Evolutionary conservation across 2,888 invertebrate species (phyloP).

Genomic region (Allacma fusca): DNA sequence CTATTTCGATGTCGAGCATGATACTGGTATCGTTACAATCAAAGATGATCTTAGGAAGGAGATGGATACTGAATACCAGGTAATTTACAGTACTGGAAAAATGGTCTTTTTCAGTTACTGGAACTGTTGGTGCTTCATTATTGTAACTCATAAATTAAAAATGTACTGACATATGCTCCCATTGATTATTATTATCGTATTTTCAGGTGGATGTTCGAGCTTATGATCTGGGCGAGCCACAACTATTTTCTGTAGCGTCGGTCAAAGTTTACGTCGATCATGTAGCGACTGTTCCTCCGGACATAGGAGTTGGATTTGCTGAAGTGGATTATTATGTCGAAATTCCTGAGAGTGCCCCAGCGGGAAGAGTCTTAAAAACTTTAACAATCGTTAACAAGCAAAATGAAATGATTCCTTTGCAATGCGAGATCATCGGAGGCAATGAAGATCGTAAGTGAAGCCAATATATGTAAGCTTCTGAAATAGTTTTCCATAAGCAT

Average conservation of each 20-base stretch:
- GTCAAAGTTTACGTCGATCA: slow-evolving; percentile 85
- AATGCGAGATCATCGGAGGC: slow-evolving; percentile 79
- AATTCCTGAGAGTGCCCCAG: slow-evolving; percentile 78
- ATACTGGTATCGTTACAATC: slow-evolving; percentile 80
- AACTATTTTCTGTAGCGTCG: slow-evolving; percentile 81
- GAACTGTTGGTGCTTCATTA: no score
- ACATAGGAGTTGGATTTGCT: slow-evolving; percentile 85
- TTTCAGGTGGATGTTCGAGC: slow-evolving; percentile 81
- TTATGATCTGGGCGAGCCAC: slow-evolving; percentile 85
- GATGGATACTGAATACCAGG: slow-evolving; percentile 86
- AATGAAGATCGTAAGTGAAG: slow-evolving; percentile 76
- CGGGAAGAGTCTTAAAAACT: slow-evolving; percentile 74
- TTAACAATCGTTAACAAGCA: slow-evolving; percentile 79
- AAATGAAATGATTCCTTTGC: slow-evolving; percentile 73
- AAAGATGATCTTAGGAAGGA: slow-evolving; percentile 86
- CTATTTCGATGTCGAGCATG: slow-evolving; percentile 87
- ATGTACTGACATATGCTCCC: no score
- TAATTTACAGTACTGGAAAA: slow-evolving; percentile 64
- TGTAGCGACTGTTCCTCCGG: slow-evolving; percentile 74
- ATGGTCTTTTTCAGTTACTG: no score
- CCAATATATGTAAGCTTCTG: no score
- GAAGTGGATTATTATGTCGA: slow-evolving; percentile 81
- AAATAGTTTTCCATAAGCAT: not conserved
- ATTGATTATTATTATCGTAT: no score
- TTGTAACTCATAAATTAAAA: no score